Evolutionary conservation across 2,113 vertebrate species (phyloP).

Genomic region (Erpornis zantholeuca): DNA sequence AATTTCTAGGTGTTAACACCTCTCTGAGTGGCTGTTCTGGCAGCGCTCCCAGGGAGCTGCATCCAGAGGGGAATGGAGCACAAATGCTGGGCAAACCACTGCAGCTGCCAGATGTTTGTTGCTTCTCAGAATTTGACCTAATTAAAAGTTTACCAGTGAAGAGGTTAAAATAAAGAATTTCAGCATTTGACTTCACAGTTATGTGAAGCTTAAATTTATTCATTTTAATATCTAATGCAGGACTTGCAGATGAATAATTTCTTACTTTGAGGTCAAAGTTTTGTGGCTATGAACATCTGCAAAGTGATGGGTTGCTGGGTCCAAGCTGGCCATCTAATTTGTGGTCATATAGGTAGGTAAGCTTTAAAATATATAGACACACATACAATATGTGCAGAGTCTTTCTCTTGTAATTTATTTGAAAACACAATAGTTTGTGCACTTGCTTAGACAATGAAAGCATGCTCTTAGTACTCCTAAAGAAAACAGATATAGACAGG

Average conservation of each 20-base stretch:
- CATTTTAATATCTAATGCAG: not conserved
- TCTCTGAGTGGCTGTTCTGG: not conserved
- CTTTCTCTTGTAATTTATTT: not conserved
- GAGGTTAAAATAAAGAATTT: not conserved
- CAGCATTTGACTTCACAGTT: not conserved
- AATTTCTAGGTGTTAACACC: conserved; percentile 32
- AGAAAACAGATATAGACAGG: not conserved
- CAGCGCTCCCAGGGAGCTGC: not conserved
- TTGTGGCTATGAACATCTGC: not conserved
- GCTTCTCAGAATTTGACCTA: not conserved
- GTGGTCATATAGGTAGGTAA: not conserved
- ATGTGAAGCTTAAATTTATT: not conserved
- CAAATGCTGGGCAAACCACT: not conserved
- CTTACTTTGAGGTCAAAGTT: not conserved
- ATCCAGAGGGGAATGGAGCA: not conserved
- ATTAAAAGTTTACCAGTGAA: not conserved
- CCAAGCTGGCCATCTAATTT: not conserved
- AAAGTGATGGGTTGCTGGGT: not conserved
- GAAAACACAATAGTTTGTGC: not conserved
- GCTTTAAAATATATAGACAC: not conserved
- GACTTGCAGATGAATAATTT: not conserved
- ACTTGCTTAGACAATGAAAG: not conserved
- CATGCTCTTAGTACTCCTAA: not conserved
- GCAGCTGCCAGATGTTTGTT: not conserved
- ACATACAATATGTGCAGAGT: not conserved